phyloP scores from a whole-genome alignment of 2,888 invertebrate species.

The Patella ulyssiponensis region DNA sequence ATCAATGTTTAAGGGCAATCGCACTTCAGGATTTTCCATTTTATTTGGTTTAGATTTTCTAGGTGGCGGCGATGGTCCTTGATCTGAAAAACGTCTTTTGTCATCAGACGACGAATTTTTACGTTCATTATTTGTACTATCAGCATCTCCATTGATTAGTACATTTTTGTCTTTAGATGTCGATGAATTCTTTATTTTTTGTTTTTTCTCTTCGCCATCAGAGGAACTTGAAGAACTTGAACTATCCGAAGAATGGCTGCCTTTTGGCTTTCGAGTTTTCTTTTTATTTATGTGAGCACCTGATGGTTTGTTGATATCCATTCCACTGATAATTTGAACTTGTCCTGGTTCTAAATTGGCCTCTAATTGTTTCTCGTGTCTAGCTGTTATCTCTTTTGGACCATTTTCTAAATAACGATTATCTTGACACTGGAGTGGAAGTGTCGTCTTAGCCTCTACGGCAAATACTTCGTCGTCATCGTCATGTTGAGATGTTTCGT shows the following conservation, averaged over 20 bases:
- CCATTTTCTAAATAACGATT: neutral
- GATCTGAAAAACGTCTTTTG: neutral
- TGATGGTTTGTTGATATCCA: neutral
- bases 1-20: neutral
- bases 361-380: neutral
- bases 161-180: neutral
- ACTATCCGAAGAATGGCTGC: neutral
- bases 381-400: neutral
- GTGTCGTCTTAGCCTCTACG: neutral
- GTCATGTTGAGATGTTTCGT: neutral
- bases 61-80: neutral
- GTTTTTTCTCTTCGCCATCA: neutral
- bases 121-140: neutral
- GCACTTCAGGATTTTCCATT: neutral
- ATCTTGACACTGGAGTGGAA: neutral
- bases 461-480: slow-evolving; percentile 2
- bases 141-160: neutral
- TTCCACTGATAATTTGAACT: neutral
- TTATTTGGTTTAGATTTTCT: neutral
- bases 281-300: neutral
- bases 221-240: neutral
- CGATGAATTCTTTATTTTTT: neutral
- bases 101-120: neutral
- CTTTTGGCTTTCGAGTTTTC: neutral
- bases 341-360: neutral